Base-by-base conservation (phyloP, 92 coral and sea anemone genomes). In the Bergia sp. region DNA sequence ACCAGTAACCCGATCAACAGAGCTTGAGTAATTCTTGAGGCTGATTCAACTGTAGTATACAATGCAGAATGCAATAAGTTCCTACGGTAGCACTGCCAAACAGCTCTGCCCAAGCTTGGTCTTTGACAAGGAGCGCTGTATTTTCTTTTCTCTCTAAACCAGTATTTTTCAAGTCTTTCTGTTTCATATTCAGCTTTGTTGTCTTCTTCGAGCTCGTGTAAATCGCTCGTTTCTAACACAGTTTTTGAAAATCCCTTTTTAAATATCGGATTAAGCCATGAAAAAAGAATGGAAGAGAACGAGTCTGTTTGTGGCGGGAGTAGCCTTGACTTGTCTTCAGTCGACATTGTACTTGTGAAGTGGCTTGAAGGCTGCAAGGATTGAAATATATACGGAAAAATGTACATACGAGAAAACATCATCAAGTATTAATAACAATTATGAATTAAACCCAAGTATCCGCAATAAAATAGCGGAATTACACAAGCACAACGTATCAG, bases 231-330 rank as follows among this genome's bases (percentile, higher is more conserved):
- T 40, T 82, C 75, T 61, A 82, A 36, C 38, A 39, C 53, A 64
- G 69, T 82, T 39, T 44, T 61, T 61, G 86, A 82, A 45, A 39
- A 82, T 82, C 86, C 86, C 37, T 64, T 82, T 43, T 82, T 65
- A 38, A 82, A 82, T 82, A 82, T 82, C 37, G 86, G 86, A 82
- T 82, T 82, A 5, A 82, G 86, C 86, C 86, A 82, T 7, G 86
- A 82, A 44, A 82, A 82, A 37, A 82, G 36, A 21, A 82, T 9
- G 5, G 86, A 61, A 42, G 86, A 82, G 5, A 82, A 65, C 8
- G 37, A 42, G 18, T 82, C 86, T 40, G 75, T 20, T 44, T 65
- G 86, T 21, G 57, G 86, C 49, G 86, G 76, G 37, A 82, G 50
- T 43, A 64, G 18, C 23, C 73, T 38, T 20, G 69, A 21, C 16